phyloP scores from a whole-genome alignment of 2,888 invertebrate species.

The Philonicus albiceps region DNA sequence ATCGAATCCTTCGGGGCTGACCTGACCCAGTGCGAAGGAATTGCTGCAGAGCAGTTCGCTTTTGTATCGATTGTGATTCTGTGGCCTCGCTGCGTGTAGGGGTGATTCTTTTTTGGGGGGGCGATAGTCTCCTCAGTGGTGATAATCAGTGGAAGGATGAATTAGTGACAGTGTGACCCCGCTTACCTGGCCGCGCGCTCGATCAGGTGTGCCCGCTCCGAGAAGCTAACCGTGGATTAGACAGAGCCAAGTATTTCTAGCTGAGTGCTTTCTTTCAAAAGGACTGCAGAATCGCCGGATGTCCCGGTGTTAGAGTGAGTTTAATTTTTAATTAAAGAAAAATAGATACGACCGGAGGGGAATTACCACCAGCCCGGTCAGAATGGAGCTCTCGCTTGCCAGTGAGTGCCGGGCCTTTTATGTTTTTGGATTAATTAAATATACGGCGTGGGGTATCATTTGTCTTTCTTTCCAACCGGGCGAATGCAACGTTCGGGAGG shows the following conservation, averaged over 20 bases:
- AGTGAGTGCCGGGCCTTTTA: neutral
- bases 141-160: neutral
- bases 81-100: neutral
- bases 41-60: neutral
- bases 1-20: neutral
- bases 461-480: conserved; percentile 12
- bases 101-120: neutral
- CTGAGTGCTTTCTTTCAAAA: conserved; percentile 16
- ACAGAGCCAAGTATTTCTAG: conserved; percentile 31
- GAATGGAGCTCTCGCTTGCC: neutral
- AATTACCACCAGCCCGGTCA: neutral
- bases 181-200: neutral
- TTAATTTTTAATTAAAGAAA: conserved; percentile 42
- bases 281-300: neutral
- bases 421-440: conserved; percentile 37
- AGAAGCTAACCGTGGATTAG: conserved; percentile 24
- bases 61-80: neutral
- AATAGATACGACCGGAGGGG: conserved; percentile 7
- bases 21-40: neutral
- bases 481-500: neutral
- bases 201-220: neutral
- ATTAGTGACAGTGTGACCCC: neutral
- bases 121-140: neutral
- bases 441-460: conserved; percentile 25
- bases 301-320: conserved; percentile 12